phyloP scores from a whole-genome alignment of 2,797 vertebrate species.

The Melanotaenia maccullochi region DNA sequence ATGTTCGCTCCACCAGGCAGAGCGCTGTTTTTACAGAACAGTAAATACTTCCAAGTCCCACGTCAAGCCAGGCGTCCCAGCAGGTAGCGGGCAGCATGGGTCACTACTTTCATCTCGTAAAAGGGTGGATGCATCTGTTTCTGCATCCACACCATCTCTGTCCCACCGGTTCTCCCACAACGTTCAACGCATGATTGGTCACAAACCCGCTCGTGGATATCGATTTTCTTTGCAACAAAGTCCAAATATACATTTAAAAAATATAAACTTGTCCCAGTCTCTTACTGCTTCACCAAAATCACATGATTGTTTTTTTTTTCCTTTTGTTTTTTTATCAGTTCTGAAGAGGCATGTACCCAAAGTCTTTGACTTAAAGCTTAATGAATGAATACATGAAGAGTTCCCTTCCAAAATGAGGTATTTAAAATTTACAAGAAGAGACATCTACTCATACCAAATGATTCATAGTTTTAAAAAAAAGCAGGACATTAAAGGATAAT shows the following conservation, averaged over 20 bases:
- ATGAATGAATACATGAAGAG: conserved; percentile 52
- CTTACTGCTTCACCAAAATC: conserved; percentile 40
- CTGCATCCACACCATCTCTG: conserved; percentile 12
- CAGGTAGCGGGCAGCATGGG: neutral
- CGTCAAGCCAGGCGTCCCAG: conserved; percentile 14
- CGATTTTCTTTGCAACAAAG: conserved; percentile 47
- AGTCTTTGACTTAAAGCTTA: conserved; percentile 54
- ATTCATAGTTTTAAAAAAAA: conserved; percentile 19
- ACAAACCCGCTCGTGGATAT: conserved; percentile 34
- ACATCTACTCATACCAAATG: conserved; percentile 14
- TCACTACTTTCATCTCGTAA: conserved; percentile 13
- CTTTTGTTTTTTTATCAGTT: conserved; percentile 38
- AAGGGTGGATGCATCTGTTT: conserved; percentile 14
- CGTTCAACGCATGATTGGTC: conserved; percentile 32
- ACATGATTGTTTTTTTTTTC: conserved; percentile 17
- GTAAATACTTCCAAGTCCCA: conserved; percentile 29
- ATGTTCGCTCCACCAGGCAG: conserved; percentile 20
- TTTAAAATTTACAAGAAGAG: conserved; percentile 23
- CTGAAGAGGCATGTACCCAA: conserved; percentile 22
- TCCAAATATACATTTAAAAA: conserved; percentile 72
- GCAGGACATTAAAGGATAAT: conserved; percentile 12
- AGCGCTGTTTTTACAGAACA: conserved; percentile 38
- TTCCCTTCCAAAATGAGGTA: conserved; percentile 49
- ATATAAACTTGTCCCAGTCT: conserved; percentile 67
- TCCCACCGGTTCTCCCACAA: neutral